Evolutionary conservation across 2,113 vertebrate genomes (phyloP), one percentile per base, ranked within the genome.

Genomic region (Oryzias curvinotus): DNA sequence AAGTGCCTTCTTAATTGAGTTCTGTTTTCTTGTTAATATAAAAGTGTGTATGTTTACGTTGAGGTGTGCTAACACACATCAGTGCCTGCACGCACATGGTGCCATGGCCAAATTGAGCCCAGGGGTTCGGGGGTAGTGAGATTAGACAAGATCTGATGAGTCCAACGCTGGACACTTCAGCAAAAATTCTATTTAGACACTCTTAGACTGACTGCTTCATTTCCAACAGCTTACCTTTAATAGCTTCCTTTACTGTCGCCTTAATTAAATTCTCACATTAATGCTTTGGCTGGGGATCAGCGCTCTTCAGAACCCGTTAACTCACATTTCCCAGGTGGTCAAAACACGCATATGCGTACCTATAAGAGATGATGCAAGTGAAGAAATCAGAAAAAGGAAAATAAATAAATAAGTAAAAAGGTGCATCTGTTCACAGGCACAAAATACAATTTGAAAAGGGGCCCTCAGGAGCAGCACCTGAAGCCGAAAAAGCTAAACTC

Each of bases 211-310:
- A 90, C 85, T 88, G 85, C 82, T 83, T 88, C 82, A 87, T 90
- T 90, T 87, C 83, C 68, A 85, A 78, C 75, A 81, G 75, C 78
- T 81, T 86, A 87, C 82, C 82, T 86, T 84, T 90, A 90, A 90
- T 90, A 84, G 87, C 87, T 86, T 88, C 73, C 77, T 82, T 84
- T 87, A 86, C 83, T 90, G 87, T 88, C 70, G 85, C 79, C 79
- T 90, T 90, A 90, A 90, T 90, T 90, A 90, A 88, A 84, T 85
- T 85, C 76, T 86, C 82, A 81, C 85, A 80, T 84, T 87, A 85
- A 85, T 79, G 80, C 73, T 82, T 73, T 81, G 79, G 76, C 76
- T 66, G 68, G 78, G 83, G 83, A 85, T 78, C 52, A 26, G 52
- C 55, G 21, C 78, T 75, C 78, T 75, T 83, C 75, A 75, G 71